Evolutionary conservation across 2,888 invertebrate species (phyloP).

Genomic region (Caenorhabditis uteleia): DNA sequence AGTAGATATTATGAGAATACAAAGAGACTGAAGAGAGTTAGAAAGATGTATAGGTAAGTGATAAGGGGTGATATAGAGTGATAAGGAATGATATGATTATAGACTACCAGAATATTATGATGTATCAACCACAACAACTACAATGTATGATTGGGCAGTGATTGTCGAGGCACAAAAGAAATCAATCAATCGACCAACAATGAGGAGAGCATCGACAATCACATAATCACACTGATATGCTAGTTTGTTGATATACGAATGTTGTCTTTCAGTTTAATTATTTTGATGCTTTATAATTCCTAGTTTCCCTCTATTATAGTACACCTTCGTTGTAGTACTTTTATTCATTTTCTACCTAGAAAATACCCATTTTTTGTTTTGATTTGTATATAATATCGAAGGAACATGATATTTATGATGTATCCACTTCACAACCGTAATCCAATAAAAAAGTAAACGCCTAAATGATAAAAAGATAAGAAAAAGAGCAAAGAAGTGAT

Average conservation of each 20-base stretch:
- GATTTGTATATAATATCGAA: too few relatives aligned
- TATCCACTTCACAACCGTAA: too few relatives aligned
- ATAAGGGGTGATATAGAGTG: background rate
- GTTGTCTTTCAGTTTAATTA: too few relatives aligned
- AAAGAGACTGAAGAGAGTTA: slow-evolving; percentile 62
- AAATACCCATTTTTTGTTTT: too few relatives aligned
- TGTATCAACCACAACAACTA: slow-evolving; percentile 59
- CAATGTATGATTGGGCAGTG: slow-evolving; percentile 65
- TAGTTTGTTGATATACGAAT: too few relatives aligned
- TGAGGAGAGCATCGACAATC: slow-evolving; percentile 35
- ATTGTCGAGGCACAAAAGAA: slow-evolving; percentile 56
- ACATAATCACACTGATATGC: too few relatives aligned
- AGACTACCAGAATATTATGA: slow-evolving; percentile 64
- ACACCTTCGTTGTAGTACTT: too few relatives aligned
- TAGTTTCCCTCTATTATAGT: too few relatives aligned
- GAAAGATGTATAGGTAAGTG: slow-evolving; percentile 59
- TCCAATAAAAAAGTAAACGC: background rate
- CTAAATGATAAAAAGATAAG: background rate
- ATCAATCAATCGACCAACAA: slow-evolving; percentile 39
- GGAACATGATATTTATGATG: too few relatives aligned
- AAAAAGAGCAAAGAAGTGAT: too few relatives aligned
- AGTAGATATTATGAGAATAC: slow-evolving; percentile 59
- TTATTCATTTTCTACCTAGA: too few relatives aligned
- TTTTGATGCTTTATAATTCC: too few relatives aligned
- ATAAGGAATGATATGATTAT: background rate